Percentiles rank a stretch among this genome's conserved stretches.
Evolutionary conservation across 2,113 vertebrate species (phyloP).

Genomic region (Catharus minimus): DNA sequence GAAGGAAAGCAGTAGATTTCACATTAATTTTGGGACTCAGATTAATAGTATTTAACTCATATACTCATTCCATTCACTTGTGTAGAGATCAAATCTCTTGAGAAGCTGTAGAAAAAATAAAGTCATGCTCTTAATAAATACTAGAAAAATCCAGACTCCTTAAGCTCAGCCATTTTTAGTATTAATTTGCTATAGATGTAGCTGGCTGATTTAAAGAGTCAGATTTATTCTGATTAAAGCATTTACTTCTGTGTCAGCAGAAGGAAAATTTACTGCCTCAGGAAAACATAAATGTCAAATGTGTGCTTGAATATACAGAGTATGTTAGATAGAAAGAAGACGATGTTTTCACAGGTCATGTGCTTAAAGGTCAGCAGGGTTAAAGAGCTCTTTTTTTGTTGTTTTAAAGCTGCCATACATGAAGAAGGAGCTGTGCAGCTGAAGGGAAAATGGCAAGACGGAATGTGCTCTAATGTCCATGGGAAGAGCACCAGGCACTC

Average conservation of each 20-base stretch:
- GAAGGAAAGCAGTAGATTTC: neutral
- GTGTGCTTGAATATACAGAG: slow-evolving; percentile 41
- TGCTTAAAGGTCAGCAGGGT: slow-evolving; percentile 29
- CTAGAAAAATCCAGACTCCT: neutral
- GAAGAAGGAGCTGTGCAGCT: slow-evolving; percentile 5
- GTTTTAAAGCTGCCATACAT: slow-evolving; percentile 37
- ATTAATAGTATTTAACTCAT: neutral
- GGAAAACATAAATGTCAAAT: slow-evolving; percentile 60
- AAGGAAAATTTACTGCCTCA: slow-evolving; percentile 43
- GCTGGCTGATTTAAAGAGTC: slow-evolving; percentile 40
- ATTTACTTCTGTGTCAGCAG: slow-evolving; percentile 18
- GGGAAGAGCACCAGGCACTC: neutral
- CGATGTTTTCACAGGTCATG: slow-evolving; percentile 44
- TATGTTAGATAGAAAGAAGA: slow-evolving; percentile 50
- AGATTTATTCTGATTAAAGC: slow-evolving; percentile 58
- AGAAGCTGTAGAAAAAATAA: neutral
- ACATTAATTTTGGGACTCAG: neutral
- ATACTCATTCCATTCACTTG: neutral
- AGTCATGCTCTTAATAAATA: neutral
- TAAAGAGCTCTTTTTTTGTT: slow-evolving; percentile 21
- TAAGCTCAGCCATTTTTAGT: neutral
- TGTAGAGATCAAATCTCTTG: neutral
- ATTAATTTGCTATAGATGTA: slow-evolving; percentile 32
- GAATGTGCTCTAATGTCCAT: neutral
- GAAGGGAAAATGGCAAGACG: neutral